Percentiles rank a stretch among this genome's conserved stretches.
Evolutionary conservation across 2,888 invertebrate species (phyloP).

Genomic region (Chymomyza procnemis): DNA sequence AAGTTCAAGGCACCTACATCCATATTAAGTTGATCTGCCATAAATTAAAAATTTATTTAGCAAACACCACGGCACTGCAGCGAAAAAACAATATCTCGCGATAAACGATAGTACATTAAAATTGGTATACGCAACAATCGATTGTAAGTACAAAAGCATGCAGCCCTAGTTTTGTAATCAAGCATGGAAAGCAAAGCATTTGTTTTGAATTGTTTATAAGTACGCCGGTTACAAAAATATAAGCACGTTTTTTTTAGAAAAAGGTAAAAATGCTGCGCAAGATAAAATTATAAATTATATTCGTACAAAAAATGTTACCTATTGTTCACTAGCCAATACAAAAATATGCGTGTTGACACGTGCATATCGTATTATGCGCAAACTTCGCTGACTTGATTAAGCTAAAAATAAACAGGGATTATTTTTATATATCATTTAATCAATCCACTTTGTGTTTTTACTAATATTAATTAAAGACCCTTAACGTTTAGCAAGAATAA

Average conservation of each 20-base stretch:
- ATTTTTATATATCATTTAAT: too few species aligned
- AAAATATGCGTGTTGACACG: too few species aligned
- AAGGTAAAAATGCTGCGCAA: too few species aligned
- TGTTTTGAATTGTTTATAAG: not conserved
- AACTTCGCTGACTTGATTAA: too few species aligned
- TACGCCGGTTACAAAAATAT: not conserved
- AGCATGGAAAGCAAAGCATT: not conserved
- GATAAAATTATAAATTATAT: too few species aligned
- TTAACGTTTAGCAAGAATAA: not conserved
- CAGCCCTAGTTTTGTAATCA: not conserved
- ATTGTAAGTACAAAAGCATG: not conserved
- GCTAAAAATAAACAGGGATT: not conserved
- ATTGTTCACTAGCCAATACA: too few species aligned
- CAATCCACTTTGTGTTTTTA: too few species aligned
- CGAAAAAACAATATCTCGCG: constrained; percentile 44
- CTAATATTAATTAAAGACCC: not conserved
- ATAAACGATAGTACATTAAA: not conserved
- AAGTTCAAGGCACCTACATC: constrained; percentile 54
- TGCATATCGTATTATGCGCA: too few species aligned
- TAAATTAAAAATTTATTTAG: constrained; percentile 37
- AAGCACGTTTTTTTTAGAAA: not conserved
- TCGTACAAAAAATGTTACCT: too few species aligned
- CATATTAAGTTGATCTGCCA: constrained; percentile 68
- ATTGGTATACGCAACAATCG: not conserved
- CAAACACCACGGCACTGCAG: constrained; percentile 36